phyloP scores from a whole-genome alignment of 2,797 vertebrate genomes.

The Pitangus sulphuratus region DNA sequence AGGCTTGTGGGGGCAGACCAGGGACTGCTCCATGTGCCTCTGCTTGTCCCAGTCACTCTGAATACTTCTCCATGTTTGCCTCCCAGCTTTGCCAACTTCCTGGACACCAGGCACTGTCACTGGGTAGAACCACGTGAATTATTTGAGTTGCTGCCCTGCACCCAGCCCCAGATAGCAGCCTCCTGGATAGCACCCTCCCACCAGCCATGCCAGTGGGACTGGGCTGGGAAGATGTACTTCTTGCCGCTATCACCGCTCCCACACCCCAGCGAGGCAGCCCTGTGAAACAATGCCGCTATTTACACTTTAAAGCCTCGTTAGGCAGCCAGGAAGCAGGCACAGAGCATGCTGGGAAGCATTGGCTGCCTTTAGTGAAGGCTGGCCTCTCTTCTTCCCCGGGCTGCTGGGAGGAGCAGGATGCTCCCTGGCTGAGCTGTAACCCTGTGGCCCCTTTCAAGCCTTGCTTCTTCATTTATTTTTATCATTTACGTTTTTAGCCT shows the following conservation, averaged over 20 bases:
- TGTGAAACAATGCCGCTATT: slow-evolving; percentile 59
- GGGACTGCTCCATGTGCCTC: neutral
- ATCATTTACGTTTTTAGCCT: neutral
- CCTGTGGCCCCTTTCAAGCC: neutral
- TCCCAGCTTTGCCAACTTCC: neutral
- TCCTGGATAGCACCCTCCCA: neutral
- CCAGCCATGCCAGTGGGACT: neutral
- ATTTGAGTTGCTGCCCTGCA: neutral
- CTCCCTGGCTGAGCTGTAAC: neutral
- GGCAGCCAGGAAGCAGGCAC: slow-evolving; percentile 32
- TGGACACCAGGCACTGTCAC: neutral
- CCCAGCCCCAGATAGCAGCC: neutral
- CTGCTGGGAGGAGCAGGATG: slow-evolving; percentile 19
- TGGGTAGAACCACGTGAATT: neutral
- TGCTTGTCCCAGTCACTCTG: neutral
- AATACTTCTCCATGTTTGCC: neutral
- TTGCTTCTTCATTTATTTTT: neutral
- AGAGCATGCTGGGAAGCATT: slow-evolving; percentile 46
- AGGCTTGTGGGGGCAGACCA: neutral
- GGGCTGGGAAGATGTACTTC: slow-evolving; percentile 9
- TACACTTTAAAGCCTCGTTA: slow-evolving; percentile 55
- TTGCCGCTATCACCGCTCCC: neutral
- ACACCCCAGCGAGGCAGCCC: slow-evolving; percentile 14
- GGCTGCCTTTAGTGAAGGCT: neutral
- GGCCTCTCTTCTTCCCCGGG: neutral